These are phyloP conservation scores for Lichenostomus cassidix DNA, from an alignment of 2,113 vertebrate species.

Conservation along the genomic window DNA sequence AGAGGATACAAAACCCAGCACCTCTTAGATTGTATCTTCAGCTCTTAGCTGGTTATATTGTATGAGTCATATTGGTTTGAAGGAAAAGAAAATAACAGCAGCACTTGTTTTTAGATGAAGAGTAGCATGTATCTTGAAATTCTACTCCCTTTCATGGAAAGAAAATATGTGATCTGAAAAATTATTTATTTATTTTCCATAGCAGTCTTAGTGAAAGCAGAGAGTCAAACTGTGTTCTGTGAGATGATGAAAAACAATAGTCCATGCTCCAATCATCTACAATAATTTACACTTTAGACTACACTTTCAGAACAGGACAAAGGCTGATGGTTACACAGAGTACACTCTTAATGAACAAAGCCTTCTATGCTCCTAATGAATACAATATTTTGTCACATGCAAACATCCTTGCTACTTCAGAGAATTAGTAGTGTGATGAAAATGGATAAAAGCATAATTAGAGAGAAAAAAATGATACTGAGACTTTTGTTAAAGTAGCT, in stretches of 20 bases:
- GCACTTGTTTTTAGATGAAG: not conserved
- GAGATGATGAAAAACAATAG: not conserved
- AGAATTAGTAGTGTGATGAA: not conserved
- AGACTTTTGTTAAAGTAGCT: not conserved
- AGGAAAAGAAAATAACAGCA: not conserved
- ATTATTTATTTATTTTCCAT: not conserved
- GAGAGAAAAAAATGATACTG: not conserved
- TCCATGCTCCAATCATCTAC: not conserved
- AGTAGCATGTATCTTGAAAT: not conserved
- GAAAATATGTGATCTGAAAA: not conserved
- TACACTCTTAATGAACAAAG: not conserved
- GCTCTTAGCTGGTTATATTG: not conserved
- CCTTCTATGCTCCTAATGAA: not conserved
- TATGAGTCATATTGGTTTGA: not conserved
- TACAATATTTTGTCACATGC: not conserved
- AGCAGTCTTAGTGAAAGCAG: not conserved
- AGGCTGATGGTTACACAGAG: not conserved
- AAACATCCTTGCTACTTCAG: not conserved
- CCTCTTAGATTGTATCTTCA: not conserved
- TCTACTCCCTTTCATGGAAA: not conserved
- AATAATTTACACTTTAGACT: not conserved
- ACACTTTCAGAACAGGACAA: not conserved
- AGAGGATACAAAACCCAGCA: not conserved
- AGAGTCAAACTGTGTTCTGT: not conserved
- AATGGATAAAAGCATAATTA: not conserved